phyloP scores from a whole-genome alignment of 1,140 invertebrate species.

The Hypsibius dujardini region DNA sequence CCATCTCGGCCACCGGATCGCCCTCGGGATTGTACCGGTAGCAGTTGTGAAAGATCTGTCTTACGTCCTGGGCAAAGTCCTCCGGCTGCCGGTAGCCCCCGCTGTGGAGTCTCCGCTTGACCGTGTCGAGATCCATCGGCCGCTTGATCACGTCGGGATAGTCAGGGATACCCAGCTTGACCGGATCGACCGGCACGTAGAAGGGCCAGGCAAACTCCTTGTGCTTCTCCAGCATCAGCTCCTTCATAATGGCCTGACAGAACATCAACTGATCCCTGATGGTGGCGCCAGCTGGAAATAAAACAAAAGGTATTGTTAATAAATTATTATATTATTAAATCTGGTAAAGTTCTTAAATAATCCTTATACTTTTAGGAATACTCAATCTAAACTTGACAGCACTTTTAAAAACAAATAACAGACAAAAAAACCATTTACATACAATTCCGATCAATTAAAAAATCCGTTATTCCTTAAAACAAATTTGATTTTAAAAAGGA shows the following conservation, averaged over 20 bases:
- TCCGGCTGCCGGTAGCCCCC: constrained; percentile 85
- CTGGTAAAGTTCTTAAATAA: not conserved
- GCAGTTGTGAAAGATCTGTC: constrained; percentile 97
- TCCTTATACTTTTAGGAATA: not conserved
- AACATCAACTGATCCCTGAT: not conserved
- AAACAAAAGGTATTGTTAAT: not conserved
- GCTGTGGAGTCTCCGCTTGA: constrained; percentile 90
- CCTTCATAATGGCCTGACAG: not conserved
- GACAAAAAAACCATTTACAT: not conserved
- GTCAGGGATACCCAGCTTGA: constrained; percentile 78
- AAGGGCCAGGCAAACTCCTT: constrained; percentile 83
- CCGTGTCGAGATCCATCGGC: constrained; percentile 93
- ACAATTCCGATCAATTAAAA: not conserved
- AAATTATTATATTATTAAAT: not conserved
- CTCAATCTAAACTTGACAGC: not conserved
- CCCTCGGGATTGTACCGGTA: constrained; percentile 66
- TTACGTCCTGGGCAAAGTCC: constrained; percentile 94
- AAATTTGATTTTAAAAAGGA: no score
- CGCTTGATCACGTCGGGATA: constrained; percentile 91
- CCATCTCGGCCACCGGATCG: not conserved
- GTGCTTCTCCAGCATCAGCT: not conserved
- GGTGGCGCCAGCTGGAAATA: not conserved
- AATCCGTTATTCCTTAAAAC: not conserved
- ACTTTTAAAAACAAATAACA: constrained; percentile 8
- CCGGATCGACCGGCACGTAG: constrained; percentile 94